Evolutionary conservation across 2,113 vertebrate species (phyloP).

Genomic region (Dissostichus mawsoni): DNA sequence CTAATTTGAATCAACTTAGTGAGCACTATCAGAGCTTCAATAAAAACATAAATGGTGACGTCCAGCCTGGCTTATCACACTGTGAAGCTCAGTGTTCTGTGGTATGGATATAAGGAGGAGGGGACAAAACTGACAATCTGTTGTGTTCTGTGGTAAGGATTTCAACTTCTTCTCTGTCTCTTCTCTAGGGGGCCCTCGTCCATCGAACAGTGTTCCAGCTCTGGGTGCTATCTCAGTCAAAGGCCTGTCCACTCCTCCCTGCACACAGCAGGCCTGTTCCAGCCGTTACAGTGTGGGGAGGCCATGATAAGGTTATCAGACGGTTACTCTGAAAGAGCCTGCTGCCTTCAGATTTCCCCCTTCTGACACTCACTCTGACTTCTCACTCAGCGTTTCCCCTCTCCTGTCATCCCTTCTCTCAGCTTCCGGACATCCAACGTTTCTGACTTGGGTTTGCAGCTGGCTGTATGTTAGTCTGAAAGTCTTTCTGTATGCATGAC

Average conservation of each 20-base stretch:
- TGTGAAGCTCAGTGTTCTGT: neutral
- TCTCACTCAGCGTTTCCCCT: slow-evolving; percentile 15
- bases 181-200: slow-evolving; percentile 4
- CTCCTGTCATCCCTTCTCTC: slow-evolving; percentile 29
- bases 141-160: slow-evolving; percentile 60
- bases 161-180: slow-evolving; percentile 17
- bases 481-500: slow-evolving; percentile 25
- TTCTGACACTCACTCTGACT: slow-evolving; percentile 15
- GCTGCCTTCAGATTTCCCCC: slow-evolving; percentile 87
- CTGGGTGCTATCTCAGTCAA: slow-evolving; percentile 67
- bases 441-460: slow-evolving; percentile 25
- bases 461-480: slow-evolving; percentile 28
- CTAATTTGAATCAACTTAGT: neutral
- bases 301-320: slow-evolving; percentile 92
- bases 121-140: slow-evolving; percentile 71
- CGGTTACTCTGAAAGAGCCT: slow-evolving; percentile 62
- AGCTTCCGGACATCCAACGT: neutral
- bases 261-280: slow-evolving; percentile 43
- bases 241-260: slow-evolving; percentile 72
- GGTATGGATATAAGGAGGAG: slow-evolving; percentile 11
- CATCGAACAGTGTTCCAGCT: slow-evolving; percentile 22
- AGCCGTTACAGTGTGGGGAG: slow-evolving; percentile 87
- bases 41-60: neutral
- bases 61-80: neutral
- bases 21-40: neutral